Conservation (phyloP, 2,888 invertebrate genomes). For the Folsomia manolachei region DNA sequence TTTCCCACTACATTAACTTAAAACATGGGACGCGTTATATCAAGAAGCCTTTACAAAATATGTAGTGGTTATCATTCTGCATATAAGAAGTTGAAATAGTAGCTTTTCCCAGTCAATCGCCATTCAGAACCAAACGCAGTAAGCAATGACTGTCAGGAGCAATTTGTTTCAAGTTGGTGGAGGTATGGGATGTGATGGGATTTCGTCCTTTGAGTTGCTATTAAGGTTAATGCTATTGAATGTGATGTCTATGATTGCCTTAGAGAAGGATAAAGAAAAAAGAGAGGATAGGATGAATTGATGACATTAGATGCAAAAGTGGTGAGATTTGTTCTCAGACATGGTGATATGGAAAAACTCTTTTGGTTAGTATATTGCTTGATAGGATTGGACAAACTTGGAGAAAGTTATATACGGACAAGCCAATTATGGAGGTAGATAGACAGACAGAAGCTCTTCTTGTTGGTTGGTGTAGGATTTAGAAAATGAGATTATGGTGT, state of each 20-base stretch:
- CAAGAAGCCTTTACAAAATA: no score
- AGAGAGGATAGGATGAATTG: conserved; percentile 9
- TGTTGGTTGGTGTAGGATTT: background rate
- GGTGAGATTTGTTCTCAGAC: conserved; percentile 34
- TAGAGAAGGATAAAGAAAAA: background rate
- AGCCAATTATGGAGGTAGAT: no score
- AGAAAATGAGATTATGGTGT: background rate
- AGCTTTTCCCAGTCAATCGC: background rate
- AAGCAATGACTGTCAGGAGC: background rate
- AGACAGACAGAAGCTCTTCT: background rate
- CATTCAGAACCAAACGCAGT: no score
- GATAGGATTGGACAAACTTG: background rate
- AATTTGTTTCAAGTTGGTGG: background rate
- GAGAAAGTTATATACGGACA: background rate
- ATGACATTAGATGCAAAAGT: conserved; percentile 30
- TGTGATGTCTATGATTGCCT: background rate
- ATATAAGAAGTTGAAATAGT: no score
- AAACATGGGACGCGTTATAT: no score
- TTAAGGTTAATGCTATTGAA: background rate
- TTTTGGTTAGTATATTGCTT: conserved; percentile 25
- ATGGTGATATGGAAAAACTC: conserved; percentile 27
- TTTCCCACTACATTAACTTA: no score
- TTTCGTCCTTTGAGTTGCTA: background rate
- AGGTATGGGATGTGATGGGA: background rate
- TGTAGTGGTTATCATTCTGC: no score